phyloP scores from a whole-genome alignment of 2,888 invertebrate genomes.

The Dastarcus helophoroides region DNA sequence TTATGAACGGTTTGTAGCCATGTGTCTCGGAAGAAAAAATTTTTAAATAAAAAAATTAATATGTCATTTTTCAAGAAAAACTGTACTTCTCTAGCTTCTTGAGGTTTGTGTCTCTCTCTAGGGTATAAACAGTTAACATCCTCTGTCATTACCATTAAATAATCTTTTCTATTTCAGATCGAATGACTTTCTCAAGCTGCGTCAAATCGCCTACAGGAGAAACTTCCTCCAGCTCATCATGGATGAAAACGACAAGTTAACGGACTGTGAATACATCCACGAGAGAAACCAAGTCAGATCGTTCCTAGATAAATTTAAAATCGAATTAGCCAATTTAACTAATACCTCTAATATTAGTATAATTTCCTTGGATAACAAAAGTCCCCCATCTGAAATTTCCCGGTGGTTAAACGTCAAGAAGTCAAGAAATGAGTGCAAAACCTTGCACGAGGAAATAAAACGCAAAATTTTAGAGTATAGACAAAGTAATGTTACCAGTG shows the following conservation, averaged over 20 bases:
- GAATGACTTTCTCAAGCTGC: conserved; percentile 46
- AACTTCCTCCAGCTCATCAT: conserved; percentile 60
- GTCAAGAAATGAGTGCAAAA: conserved; percentile 45
- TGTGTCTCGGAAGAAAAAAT: too few species aligned
- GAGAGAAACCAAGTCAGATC: conserved; percentile 43
- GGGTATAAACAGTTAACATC: too few species aligned
- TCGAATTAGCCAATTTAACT: conserved; percentile 39
- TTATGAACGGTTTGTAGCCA: too few species aligned
- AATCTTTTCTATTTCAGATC: conserved; percentile 29
- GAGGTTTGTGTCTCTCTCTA: too few species aligned
- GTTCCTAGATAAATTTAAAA: conserved; percentile 48
- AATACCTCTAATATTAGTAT: conserved; percentile 43
- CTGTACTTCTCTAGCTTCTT: too few species aligned
- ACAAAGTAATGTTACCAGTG: conserved; percentile 1
- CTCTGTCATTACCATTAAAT: too few species aligned
- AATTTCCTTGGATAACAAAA: conserved; percentile 40
- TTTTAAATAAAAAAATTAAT: too few species aligned
- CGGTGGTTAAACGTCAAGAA: conserved; percentile 48
- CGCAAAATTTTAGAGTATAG: not conserved
- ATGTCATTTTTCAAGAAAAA: too few species aligned
- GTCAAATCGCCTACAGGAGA: conserved; percentile 56
- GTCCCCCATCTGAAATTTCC: conserved; percentile 41
- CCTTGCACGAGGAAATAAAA: conserved; percentile 27
- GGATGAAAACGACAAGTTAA: conserved; percentile 45
- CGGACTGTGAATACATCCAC: conserved; percentile 57